A percentile compares a stretch with the other conserved stretches of the same genome.
phyloP scores from a whole-genome alignment of 2,113 vertebrate genomes.

The Scatophagus argus region DNA sequence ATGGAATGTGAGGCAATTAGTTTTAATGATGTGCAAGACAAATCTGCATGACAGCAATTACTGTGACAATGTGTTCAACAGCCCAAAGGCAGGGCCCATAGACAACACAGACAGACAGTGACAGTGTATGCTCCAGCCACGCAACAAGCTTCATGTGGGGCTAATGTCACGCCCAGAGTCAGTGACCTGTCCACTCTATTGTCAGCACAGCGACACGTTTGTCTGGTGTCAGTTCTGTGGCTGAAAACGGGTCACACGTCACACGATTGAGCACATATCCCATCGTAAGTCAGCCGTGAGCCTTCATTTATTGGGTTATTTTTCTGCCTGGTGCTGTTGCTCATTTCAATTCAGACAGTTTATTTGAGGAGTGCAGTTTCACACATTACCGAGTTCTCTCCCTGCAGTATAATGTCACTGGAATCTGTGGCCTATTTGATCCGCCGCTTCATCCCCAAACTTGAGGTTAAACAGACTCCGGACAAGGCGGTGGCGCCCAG shows the following conservation, averaged over 20 bases:
- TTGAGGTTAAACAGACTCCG: conserved; percentile 73
- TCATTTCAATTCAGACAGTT: conserved; percentile 34
- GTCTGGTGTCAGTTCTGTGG: conserved; percentile 44
- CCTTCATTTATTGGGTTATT: conserved; percentile 27
- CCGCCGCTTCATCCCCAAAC: conserved; percentile 44
- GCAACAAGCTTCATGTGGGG: conserved; percentile 60
- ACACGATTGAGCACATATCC: conserved; percentile 8
- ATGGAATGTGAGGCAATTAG: conserved; percentile 86
- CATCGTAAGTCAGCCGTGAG: conserved; percentile 1
- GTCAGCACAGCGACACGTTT: conserved; percentile 51
- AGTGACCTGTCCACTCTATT: conserved; percentile 55
- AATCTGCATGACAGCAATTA: conserved; percentile 86
- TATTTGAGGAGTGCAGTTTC: conserved; percentile 54
- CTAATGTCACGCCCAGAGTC: conserved; percentile 55
- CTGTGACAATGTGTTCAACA: conserved; percentile 78
- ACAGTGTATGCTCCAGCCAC: conserved; percentile 25
- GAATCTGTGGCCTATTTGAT: conserved; percentile 56
- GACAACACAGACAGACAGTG: conserved; percentile 68
- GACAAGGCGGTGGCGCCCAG: conserved; percentile 62
- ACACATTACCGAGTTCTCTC: conserved; percentile 43
- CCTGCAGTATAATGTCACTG: conserved; percentile 49
- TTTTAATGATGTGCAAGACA: conserved; percentile 87
- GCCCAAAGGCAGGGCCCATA: conserved; percentile 69
- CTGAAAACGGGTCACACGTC: conserved; percentile 25
- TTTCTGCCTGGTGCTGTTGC: conserved; percentile 17